Conservation (phyloP, 2,888 invertebrate genomes). For the Drosophila anomalata region DNA sequence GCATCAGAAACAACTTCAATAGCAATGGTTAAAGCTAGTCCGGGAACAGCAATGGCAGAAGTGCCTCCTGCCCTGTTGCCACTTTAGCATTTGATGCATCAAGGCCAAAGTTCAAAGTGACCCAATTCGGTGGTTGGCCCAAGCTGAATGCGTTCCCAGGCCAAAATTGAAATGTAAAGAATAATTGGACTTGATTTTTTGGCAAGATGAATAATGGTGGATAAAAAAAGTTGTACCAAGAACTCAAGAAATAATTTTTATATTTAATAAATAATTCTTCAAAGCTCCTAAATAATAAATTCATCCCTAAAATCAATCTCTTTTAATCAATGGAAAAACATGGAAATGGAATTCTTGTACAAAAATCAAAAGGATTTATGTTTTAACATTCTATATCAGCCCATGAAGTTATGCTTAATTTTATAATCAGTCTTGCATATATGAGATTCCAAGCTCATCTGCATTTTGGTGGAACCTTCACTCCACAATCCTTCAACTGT, state of each 20-base stretch:
- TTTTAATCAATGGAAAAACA: constrained; percentile 7
- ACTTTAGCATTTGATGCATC: constrained; percentile 47
- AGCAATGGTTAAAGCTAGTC: constrained; percentile 19
- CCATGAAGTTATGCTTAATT: constrained; percentile 16
- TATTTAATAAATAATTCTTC: too few relatives aligned
- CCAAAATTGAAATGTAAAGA: constrained; percentile 64
- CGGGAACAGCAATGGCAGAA: constrained; percentile 19
- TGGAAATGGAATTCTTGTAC: neutral
- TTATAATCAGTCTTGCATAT: constrained; percentile 17
- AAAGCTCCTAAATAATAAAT: too few relatives aligned
- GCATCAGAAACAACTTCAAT: constrained; percentile 5
- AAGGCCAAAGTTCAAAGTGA: constrained; percentile 79
- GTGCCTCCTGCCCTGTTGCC: constrained; percentile 24
- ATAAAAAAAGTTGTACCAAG: constrained; percentile 16
- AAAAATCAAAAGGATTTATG: neutral
- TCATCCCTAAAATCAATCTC: constrained; percentile 2
- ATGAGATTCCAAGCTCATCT: constrained; percentile 1
- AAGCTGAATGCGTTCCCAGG: constrained; percentile 64
- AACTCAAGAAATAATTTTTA: neutral
- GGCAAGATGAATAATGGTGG: constrained; percentile 15
- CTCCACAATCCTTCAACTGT: constrained; percentile 19
- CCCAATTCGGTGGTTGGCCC: constrained; percentile 69
- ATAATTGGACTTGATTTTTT: constrained; percentile 14
- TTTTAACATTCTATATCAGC: neutral
- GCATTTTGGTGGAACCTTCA: constrained; percentile 8